phyloP scores from a whole-genome alignment of 2,888 invertebrate species.

The Pedicia rivosa region DNA sequence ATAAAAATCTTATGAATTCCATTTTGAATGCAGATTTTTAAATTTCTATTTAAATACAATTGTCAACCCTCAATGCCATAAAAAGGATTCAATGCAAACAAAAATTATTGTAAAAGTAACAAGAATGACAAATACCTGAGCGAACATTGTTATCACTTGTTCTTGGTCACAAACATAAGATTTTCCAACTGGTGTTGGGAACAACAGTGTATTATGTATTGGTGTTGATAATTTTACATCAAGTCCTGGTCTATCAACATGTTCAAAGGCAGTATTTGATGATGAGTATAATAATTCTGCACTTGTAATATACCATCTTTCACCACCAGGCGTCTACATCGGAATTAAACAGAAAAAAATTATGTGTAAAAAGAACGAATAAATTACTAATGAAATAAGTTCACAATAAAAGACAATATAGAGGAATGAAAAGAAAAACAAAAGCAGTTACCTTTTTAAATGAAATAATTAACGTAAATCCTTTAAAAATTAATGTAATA shows the following conservation, averaged over 20 bases:
- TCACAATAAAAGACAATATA: slow-evolving; percentile 3
- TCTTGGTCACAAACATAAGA: slow-evolving; percentile 63
- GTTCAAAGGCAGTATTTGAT: slow-evolving; percentile 40
- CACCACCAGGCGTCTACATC: slow-evolving; percentile 66
- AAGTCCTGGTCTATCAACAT: slow-evolving; percentile 38
- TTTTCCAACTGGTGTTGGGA: slow-evolving; percentile 75
- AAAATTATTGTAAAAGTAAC: slow-evolving; percentile 24
- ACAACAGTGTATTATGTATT: slow-evolving; percentile 43
- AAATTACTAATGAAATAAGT: not conserved
- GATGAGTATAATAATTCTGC: slow-evolving; percentile 61
- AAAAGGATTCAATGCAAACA: slow-evolving; percentile 1
- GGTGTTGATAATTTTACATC: slow-evolving; percentile 40
- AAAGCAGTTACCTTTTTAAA: slow-evolving; percentile 55
- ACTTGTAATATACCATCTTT: slow-evolving; percentile 73
- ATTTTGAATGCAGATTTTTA: too few relatives aligned
- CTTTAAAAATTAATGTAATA: slow-evolving; percentile 56
- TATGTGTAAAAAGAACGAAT: too few relatives aligned
- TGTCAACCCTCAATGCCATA: too few relatives aligned
- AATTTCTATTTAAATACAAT: too few relatives aligned
- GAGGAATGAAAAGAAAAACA: slow-evolving; percentile 7
- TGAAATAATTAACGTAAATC: slow-evolving; percentile 54
- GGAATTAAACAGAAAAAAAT: slow-evolving; percentile 17
- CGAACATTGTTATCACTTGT: slow-evolving; percentile 44
- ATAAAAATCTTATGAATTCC: too few relatives aligned
- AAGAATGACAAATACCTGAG: too few relatives aligned